Base-by-base conservation (phyloP, 1,140 invertebrate species). In the Goniozus legneri region DNA sequence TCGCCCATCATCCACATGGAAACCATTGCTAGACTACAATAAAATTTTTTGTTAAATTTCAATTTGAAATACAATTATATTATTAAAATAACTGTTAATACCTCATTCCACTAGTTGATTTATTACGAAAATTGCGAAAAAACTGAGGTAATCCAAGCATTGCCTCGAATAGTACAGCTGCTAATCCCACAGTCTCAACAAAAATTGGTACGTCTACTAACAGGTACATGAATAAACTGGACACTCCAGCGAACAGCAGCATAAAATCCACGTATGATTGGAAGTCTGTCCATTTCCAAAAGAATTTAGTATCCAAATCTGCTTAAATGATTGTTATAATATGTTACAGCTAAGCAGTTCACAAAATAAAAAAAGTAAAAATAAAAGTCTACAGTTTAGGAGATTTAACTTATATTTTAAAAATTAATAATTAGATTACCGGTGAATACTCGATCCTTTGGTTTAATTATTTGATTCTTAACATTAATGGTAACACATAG, bases 271-370 rank as follows among this genome's bases (percentile, higher is more conserved):
- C 62, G 64, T 98, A 99, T 34, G 94, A 97, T 67, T 90, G 86
- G 69, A 98, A 97, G 76, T 98, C 95, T 47, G 94, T 97, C 97
- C 97, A 99, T 66, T 91, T 88, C 97, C 97, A 99, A 82, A 99
- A 99, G 77, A 91, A 89, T 64, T 85, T 86, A 60, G 81, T 78
- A 65, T 95, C 89, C 75, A 95, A 89, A 83, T 95, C 92, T 95
- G 77, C 63, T 69, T 43, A 68, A 76, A 64, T 58, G 54, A 55
- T 57, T 64, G 50, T 44, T 42, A 50, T 44, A 40, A 33, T 8
- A 47, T 49, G 4, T 33, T 37, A 36, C 12, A n/a, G n/a, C 1
- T 15, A 21, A 42, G 21, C 37, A 22, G 33, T 38, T 27, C 13
- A 21, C 44, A 40, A 42, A 20, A 16, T 19, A 22, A 19, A 35